Evolutionary conservation across 2,113 vertebrate species (phyloP).

Genomic region (Ammospiza nelsoni): DNA sequence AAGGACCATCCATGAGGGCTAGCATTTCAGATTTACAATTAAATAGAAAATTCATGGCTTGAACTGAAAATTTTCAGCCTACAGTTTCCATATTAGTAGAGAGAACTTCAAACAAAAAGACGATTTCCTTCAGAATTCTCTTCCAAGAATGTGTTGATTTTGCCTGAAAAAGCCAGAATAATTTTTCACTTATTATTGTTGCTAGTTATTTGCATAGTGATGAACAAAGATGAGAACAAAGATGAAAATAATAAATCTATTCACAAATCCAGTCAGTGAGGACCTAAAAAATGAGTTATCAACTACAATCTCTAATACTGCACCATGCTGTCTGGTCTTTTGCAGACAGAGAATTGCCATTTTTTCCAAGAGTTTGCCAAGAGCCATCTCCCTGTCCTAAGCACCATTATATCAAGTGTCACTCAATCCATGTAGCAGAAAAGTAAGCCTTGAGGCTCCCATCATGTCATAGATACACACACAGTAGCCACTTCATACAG

Average conservation of each 20-base stretch:
- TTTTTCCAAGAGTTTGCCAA: neutral
- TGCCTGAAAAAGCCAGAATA: neutral
- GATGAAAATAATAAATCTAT: neutral
- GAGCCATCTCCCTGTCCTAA: neutral
- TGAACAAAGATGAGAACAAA: neutral
- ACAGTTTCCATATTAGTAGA: neutral
- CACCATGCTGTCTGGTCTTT: neutral
- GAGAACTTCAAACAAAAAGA: conserved; percentile 1
- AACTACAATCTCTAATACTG: neutral
- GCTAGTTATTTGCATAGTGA: neutral
- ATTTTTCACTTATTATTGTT: neutral
- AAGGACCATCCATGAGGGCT: neutral
- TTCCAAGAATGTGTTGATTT: neutral
- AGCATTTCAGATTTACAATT: neutral
- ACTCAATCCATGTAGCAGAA: neutral
- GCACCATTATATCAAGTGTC: neutral
- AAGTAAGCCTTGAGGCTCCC: neutral
- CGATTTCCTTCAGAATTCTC: neutral
- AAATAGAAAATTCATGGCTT: neutral
- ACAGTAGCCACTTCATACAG: neutral
- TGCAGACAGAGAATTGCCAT: neutral
- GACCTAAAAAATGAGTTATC: neutral
- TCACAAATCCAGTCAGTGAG: neutral
- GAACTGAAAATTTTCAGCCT: neutral
- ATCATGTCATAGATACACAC: rapidly evolving